Conservation (phyloP, 2,888 invertebrate genomes). For the Nomada lathburiana region DNA sequence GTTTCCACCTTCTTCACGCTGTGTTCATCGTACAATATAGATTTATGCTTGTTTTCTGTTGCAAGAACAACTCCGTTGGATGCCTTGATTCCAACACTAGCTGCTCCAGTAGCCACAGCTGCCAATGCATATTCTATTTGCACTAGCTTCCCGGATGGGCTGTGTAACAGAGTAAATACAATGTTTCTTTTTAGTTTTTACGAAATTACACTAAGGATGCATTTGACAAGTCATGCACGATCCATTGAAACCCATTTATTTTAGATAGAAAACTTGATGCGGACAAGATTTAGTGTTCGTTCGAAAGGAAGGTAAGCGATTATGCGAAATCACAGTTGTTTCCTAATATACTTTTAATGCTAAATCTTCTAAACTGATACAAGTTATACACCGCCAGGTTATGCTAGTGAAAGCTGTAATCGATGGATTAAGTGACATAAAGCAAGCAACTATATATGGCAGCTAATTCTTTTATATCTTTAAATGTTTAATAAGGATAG, state of each 20-base stretch:
- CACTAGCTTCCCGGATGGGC: constrained; percentile 99
- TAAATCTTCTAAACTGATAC: constrained; percentile 6
- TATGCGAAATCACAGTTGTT: not conserved
- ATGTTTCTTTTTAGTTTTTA: not conserved
- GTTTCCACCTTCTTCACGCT: constrained; percentile 98
- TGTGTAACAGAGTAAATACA: constrained; percentile 82
- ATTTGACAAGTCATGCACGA: constrained; percentile 55
- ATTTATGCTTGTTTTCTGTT: constrained; percentile 99
- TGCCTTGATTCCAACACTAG: constrained; percentile 99
- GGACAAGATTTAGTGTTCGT: not conserved
- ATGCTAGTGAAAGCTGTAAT: constrained; percentile 2
- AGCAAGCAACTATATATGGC: too few relatives aligned
- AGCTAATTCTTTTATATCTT: too few relatives aligned
- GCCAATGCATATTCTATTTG: constrained; percentile 99
- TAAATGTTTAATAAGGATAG: not conserved
- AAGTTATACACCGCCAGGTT: constrained; percentile 36
- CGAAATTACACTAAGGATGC: not conserved
- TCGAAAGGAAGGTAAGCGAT: not conserved
- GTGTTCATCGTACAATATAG: constrained; percentile 97
- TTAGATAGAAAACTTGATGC: not conserved
- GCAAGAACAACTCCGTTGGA: constrained; percentile 99
- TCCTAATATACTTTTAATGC: constrained; percentile 25
- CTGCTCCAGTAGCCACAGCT: constrained; percentile 99
- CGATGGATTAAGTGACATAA: too few relatives aligned
- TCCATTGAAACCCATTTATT: not conserved